phyloP scores from a whole-genome alignment of 2,797 vertebrate genomes.

The Galaxias olidus region DNA sequence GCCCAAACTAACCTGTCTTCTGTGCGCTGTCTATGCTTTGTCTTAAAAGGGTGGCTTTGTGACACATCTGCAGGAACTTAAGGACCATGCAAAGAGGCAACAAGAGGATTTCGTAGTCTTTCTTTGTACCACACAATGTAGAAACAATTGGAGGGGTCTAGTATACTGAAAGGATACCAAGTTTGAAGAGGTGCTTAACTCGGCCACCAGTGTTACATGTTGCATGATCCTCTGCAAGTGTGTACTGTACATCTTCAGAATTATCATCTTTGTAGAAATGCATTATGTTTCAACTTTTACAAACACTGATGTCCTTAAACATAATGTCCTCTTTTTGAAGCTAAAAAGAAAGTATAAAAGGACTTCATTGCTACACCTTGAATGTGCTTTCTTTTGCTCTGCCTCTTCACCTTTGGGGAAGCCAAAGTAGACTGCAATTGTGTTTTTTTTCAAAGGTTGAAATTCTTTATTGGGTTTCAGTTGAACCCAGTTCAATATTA shows the following conservation, averaged over 20 bases:
- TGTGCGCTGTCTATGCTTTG: slow-evolving; percentile 48
- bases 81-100: slow-evolving; percentile 36
- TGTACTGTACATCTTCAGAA: slow-evolving; percentile 62
- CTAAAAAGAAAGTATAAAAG: slow-evolving; percentile 41
- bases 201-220: slow-evolving; percentile 62
- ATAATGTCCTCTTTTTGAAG: slow-evolving; percentile 50
- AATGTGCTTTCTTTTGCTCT: slow-evolving; percentile 69
- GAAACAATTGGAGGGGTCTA: slow-evolving; percentile 57
- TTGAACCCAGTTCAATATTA: slow-evolving; percentile 61
- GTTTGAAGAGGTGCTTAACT: slow-evolving; percentile 60
- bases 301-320: slow-evolving; percentile 56
- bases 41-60: slow-evolving; percentile 48
- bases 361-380: slow-evolving; percentile 60
- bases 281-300: slow-evolving; percentile 59
- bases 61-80: slow-evolving; percentile 47
- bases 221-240: slow-evolving; percentile 74
- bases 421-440: slow-evolving; percentile 83
- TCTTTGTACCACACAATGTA: slow-evolving; percentile 54
- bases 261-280: slow-evolving; percentile 60
- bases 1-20: slow-evolving; percentile 30
- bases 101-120: slow-evolving; percentile 36
- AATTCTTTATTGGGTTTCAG: slow-evolving; percentile 51
- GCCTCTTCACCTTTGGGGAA: slow-evolving; percentile 78
- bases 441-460: slow-evolving; percentile 46
- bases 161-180: slow-evolving; percentile 54